Base-by-base conservation (phyloP, 2,113 vertebrate species). In the Panthera tigris region DNA sequence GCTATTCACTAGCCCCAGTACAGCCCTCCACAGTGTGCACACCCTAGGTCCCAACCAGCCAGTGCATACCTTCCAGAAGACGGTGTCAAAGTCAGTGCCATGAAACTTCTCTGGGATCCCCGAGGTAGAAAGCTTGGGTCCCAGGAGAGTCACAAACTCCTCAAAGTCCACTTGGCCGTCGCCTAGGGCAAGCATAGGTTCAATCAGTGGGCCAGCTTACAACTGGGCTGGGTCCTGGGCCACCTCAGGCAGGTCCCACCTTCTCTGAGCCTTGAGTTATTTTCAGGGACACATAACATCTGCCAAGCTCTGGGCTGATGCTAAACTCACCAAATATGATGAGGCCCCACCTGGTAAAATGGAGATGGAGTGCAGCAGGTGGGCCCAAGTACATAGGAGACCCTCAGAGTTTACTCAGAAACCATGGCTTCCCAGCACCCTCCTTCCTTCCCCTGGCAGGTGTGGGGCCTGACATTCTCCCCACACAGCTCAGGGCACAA, bases 141-240 rank as follows among this genome's bases (percentile, higher is more conserved):
- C 99, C 96, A 99, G 98, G 55, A 99, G 98, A 4, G 99, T 99
- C 97, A 99, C 99, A 69, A 99, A 99, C 98, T 99, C 99, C 97
- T 99, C 99, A 7, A 99, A 99, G 98, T 99, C 99, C 98, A 99
- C 99, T 98, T 99, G 99, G 48, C 99, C 99, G 0, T 99, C 99
- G 1, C 99, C 99, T 99, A 98, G 18, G 48, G 79, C 1, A 12
- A 80, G 83, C 90, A 88, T 33, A 96, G 76, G 48, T 74, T 78
- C 52, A 31, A 6, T 93, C 31, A 84, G 61, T 5, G 1, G n/a
- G 48, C 82, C 39, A 48, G 23, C 7, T 61, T 13, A 16, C 48
- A 36, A 10, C 71, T 8, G 50, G 57, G 80, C 21, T n/a, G 29
- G 55, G 45, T 63, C 48, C 50, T 45, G 25, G 36, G 50, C 74